Conservation (phyloP, 1,140 invertebrate genomes). For the Dermatophagoides farinae region DNA sequence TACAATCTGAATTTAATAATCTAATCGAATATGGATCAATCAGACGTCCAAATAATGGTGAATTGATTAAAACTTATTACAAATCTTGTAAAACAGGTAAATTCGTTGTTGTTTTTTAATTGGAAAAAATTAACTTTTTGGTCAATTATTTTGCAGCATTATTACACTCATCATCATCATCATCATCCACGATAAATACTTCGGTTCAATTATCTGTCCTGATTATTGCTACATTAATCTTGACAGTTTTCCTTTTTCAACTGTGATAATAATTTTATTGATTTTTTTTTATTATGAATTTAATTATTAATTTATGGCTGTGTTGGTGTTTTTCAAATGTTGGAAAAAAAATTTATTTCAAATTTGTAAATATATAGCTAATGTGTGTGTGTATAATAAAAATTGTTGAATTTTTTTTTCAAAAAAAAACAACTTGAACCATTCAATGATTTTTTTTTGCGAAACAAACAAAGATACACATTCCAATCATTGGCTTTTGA, state of each 20-base stretch:
- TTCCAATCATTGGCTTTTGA: constrained; percentile 32
- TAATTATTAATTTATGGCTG: background rate
- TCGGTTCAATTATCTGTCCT: background rate
- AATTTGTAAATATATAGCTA: too few species aligned
- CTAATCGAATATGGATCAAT: constrained; percentile 22
- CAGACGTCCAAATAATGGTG: constrained; percentile 1
- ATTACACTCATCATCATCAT: too few species aligned
- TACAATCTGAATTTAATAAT: constrained; percentile 22
- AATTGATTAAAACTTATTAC: constrained; percentile 19
- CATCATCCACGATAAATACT: too few species aligned
- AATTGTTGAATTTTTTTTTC: constrained; percentile 1
- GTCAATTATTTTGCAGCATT: background rate
- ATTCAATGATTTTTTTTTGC: too few species aligned
- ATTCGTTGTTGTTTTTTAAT: background rate
- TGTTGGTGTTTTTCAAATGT: too few species aligned
- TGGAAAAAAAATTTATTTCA: too few species aligned
- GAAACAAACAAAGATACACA: too few species aligned
- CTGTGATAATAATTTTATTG: background rate
- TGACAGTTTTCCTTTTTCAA: background rate
- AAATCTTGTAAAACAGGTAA: constrained; percentile 20
- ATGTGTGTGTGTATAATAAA: too few species aligned
- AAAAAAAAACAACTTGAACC: background rate
- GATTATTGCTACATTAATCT: background rate
- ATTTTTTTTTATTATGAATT: background rate
- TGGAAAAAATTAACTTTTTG: too few species aligned